Base-by-base conservation (phyloP, 2,797 vertebrate species). In the Pseudochirops corinnae region DNA sequence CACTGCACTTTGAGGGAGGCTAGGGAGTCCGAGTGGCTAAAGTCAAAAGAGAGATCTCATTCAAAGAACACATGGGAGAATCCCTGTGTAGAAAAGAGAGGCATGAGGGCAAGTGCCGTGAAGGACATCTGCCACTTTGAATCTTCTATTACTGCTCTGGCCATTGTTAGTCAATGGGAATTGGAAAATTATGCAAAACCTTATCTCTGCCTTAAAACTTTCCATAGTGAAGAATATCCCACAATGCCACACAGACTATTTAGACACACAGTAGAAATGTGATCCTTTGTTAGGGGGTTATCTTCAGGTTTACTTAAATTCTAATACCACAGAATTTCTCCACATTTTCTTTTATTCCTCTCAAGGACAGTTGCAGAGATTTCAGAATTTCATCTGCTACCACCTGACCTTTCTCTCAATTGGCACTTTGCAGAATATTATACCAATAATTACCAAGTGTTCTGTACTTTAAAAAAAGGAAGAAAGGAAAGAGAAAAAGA, bases 141-240 rank as follows among this genome's bases (percentile, higher is more conserved):
- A 60, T 52, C n/a, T 93, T 93, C 55, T 56, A 10, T 95, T 28
- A 24, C n/a, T 93, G 90, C 29, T 95, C 92, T 93, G 58, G 28
- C 11, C 56, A 97, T 87, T 90, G 24, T 94, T 96, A 91, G 92
- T 24, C 93, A 96, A 90, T 90, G 31, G 52, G 87, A 60, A 90
- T 94, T 92, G 90, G 92, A 91, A 55, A 90, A 93, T 92, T n/a
- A 18, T 28, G 26, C 91, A 92, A 91, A 90, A 92, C n/a, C 31
- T 56, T 24, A 82, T 92, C 28, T 91, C n/a, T 28, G 95, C 57
- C 4, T 6, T 91, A 39, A 14, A 56, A 91, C 2, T 90, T 60
- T 96, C 53, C 92, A 56, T 58, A 29, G 58, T 24, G 55, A 74
- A 53, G n/a, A 93, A 55, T 90, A 90, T 39, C 92, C 91, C 67